Conservation (phyloP, 2,113 vertebrate genomes). For the Microcebus griseorufus region DNA sequence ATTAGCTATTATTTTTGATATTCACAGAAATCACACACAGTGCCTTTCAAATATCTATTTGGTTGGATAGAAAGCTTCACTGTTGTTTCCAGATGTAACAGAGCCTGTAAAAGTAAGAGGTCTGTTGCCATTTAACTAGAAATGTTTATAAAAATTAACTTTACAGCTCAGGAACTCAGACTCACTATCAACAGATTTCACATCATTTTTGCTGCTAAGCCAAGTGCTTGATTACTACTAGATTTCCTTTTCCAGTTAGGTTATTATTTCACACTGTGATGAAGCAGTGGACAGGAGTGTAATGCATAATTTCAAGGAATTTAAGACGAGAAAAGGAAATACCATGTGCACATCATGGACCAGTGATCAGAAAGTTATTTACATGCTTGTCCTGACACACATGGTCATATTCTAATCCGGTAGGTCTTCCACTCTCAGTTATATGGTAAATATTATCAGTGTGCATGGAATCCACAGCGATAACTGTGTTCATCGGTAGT, state of each 20-base stretch:
- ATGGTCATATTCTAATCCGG: neutral
- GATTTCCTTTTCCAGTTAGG: slow-evolving; percentile 45
- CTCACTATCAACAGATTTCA: slow-evolving; percentile 49
- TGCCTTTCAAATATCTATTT: slow-evolving; percentile 48
- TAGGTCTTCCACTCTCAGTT: neutral
- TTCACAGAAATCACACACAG: neutral
- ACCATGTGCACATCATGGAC: slow-evolving; percentile 26
- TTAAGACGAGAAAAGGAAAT: slow-evolving; percentile 61
- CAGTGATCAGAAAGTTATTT: slow-evolving; percentile 50
- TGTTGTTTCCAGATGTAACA: slow-evolving; percentile 43
- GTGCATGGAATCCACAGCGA: neutral
- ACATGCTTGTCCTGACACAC: neutral
- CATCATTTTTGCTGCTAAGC: slow-evolving; percentile 21
- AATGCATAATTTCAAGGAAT: slow-evolving; percentile 69
- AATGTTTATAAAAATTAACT: slow-evolving; percentile 58
- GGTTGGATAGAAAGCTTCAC: neutral
- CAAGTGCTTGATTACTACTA: slow-evolving; percentile 39
- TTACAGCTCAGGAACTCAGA: slow-evolving; percentile 53
- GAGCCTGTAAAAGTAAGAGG: neutral
- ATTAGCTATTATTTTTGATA: slow-evolving; percentile 6
- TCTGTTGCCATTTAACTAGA: slow-evolving; percentile 26
- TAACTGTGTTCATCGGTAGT: neutral
- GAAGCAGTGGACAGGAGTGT: slow-evolving; percentile 41
- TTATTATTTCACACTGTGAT: slow-evolving; percentile 70
- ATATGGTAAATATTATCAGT: neutral